phyloP scores from a whole-genome alignment of 2,888 invertebrate species.

The Melipona bicolor region DNA sequence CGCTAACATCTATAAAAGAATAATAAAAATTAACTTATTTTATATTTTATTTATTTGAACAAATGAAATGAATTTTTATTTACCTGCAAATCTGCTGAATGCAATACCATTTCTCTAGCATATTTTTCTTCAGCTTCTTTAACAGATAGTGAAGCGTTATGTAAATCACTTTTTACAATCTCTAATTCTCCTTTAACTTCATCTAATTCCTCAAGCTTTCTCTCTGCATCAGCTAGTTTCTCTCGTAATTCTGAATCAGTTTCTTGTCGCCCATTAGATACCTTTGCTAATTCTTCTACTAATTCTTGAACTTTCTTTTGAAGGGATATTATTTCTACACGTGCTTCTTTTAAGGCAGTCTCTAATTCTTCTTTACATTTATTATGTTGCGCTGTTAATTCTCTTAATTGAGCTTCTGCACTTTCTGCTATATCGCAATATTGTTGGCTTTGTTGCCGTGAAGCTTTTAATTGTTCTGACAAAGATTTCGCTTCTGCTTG shows the following conservation, averaged over 20 bases:
- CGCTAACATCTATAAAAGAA: slow-evolving; percentile 86
- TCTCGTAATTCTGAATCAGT: slow-evolving; percentile 85
- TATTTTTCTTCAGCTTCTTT: slow-evolving; percentile 92
- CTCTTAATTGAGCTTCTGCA: slow-evolving; percentile 91
- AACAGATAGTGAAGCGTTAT: slow-evolving; percentile 87
- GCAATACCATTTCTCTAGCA: slow-evolving; percentile 91
- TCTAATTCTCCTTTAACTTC: slow-evolving; percentile 88
- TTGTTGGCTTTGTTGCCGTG: slow-evolving; percentile 92
- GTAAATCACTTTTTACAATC: slow-evolving; percentile 87
- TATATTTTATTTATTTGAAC: background rate
- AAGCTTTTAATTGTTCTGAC: slow-evolving; percentile 89
- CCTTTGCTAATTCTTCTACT: slow-evolving; percentile 89
- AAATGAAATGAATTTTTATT: slow-evolving; percentile 10
- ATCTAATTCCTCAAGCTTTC: slow-evolving; percentile 87
- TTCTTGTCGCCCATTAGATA: slow-evolving; percentile 88
- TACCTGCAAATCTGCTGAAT: slow-evolving; percentile 88
- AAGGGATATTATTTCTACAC: slow-evolving; percentile 84
- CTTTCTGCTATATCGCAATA: slow-evolving; percentile 93
- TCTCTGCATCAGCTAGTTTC: slow-evolving; percentile 86
- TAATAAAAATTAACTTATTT: background rate
- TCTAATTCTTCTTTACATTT: slow-evolving; percentile 87
- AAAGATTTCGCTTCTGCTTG: slow-evolving; percentile 89
- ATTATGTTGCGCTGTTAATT: slow-evolving; percentile 86
- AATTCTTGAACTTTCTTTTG: slow-evolving; percentile 88
- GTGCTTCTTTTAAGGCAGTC: slow-evolving; percentile 85